Base-by-base conservation (phyloP, 2,113 vertebrate genomes). In the Willisornis vidua region DNA sequence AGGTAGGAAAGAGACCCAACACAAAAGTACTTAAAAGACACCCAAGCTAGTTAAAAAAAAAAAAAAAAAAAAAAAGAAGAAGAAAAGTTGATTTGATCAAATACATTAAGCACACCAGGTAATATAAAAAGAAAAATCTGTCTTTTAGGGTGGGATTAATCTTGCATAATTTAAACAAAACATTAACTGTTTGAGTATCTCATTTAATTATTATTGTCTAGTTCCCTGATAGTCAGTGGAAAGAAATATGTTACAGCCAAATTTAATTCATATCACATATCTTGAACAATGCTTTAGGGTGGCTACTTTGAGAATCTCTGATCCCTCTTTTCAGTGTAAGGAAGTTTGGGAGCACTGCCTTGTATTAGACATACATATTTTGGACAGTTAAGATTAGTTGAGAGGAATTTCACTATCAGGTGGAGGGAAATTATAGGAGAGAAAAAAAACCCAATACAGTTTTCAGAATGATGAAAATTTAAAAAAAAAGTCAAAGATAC, bases 401-500 rank as follows among this genome's bases (percentile, higher is more conserved):
- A 87, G 14, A 20, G 35, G 1, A 68, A 51, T 68, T 73, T 73
- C 25, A 37, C 12, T 72, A 12, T 81, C 24, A 74, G 11, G 14
- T 29, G 10, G 13, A 5, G 19, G 4, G 17, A 85, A 81, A 73
- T 3, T 14, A 10, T 17, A 12, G 11, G 1, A 43, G 0, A 10
- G 0, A 8, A 75, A 84, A 73, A 57, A 54, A 24, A 2, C 2
- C 3, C 14, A 78, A n/a, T n/a, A 19, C 5, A 48, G 5, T 52
- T 85, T 70, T 28, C 61, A 66, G 19, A 61, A 61, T 8, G 3
- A 24, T 41, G 20, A 70, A 68, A 85, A 41, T 7, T 68, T 65
- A 6, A 24, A 73, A 85, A 71, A 28, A 0, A 26, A 46, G 2
- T n/a, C 10, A 82, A 74, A 70, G 0, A 25, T 3, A 46, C 3